phyloP scores from a whole-genome alignment of 2,113 vertebrate genomes.

The Myrmecophaga tridactyla region DNA sequence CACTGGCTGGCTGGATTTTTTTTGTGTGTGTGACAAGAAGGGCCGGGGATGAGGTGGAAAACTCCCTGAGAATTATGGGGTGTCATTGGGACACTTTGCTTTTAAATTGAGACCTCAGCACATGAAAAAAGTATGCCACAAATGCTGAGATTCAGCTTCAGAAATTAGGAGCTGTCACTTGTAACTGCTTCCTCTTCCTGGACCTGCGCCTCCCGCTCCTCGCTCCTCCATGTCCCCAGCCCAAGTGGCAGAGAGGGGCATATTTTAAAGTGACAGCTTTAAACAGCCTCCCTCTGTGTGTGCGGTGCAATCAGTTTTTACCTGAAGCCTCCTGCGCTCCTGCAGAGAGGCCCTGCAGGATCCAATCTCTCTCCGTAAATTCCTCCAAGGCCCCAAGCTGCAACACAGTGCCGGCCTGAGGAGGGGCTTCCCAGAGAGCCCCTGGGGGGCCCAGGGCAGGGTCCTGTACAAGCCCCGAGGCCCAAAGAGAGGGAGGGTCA shows the following conservation, averaged over 20 bases:
- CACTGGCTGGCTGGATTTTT: not conserved
- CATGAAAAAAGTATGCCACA: not conserved
- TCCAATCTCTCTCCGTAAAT: constrained; percentile 54
- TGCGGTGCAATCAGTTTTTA: constrained; percentile 42
- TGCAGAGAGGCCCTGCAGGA: constrained; percentile 39
- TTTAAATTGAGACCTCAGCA: constrained; percentile 40
- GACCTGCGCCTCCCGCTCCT: not conserved
- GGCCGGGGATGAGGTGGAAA: not conserved
- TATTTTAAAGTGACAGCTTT: constrained; percentile 66
- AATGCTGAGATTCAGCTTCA: not conserved
- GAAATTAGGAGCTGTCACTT: constrained; percentile 56
- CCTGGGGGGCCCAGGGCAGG: not conserved
- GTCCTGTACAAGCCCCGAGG: not conserved
- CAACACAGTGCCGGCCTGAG: not conserved
- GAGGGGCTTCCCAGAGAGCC: not conserved
- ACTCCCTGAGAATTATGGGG: not conserved
- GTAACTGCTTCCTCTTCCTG: constrained; percentile 28
- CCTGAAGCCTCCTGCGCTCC: not conserved
- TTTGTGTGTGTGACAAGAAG: not conserved
- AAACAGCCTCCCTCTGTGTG: constrained; percentile 43
- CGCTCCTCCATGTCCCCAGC: not conserved
- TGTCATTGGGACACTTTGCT: not conserved
- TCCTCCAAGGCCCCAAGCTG: not conserved
- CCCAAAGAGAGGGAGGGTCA: too few species aligned
- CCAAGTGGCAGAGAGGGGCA: not conserved